Base-by-base conservation (phyloP, 2,888 invertebrate species). In the Bombylius discolor region DNA sequence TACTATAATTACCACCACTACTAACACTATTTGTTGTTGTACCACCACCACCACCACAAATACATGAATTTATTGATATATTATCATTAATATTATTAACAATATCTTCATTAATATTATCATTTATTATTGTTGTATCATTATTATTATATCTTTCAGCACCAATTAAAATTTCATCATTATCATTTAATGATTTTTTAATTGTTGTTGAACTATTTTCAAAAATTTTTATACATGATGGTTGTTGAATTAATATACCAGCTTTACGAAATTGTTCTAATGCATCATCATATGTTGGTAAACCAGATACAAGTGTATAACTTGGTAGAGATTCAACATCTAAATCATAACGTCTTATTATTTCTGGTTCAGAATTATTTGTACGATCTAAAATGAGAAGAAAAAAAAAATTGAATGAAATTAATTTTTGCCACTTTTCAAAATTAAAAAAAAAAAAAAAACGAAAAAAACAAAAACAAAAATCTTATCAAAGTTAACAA, bases 251-350 rank as follows among this genome's bases (percentile, higher is more conserved):
- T 39, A 73, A 65, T 9, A 73, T 70, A 54, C 72, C 73, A 5
- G 72, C 71, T 60, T 76, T 75, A 39, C 77, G 76, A 62, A 81
- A 73, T 65, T 81, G 79, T 64, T 80, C 79, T 55, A 82, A 66
- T 5, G 82, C 82, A 66, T 81, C 81, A 56, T 81, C 81, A 66
- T 82, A 82, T 36, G 78, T 79, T 48, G 82, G 82, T 52, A 82
- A 69, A 5, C 82, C 82, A n/a, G 82, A 81, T 49, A 81, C 82
- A 55, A 81, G 76, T 5, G 81, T 81, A 64, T 82, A 82, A 60
- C 79, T 81, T 13, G 82, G 82, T 58, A 82, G 66, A 3, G 79
- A 79, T 61, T 80, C 81, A 5, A 69, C 69, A 56, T 79, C 79
- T 52, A 70, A 69, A 53, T 75, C 76, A 51, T 71, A 71, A 48